phyloP scores from a whole-genome alignment of 2,888 invertebrate species.

The Orthosia cruda region DNA sequence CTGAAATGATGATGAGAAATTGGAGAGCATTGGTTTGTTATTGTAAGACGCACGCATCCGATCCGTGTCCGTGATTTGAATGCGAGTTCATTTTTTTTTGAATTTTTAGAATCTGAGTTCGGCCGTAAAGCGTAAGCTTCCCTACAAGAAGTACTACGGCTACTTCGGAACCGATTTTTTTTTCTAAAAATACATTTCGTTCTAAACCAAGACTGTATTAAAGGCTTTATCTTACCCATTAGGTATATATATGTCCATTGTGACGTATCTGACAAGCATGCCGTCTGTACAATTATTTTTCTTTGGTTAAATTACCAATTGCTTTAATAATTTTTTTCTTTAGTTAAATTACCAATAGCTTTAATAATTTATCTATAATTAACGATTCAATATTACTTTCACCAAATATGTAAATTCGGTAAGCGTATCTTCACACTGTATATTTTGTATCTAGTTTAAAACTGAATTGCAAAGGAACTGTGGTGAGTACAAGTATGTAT shows the following conservation, averaged over 20 bases:
- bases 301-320: too few species aligned
- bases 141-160: too few species aligned
- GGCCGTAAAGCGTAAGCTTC: too few species aligned
- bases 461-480: background rate
- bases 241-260: background rate
- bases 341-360: too few species aligned
- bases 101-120: too few species aligned
- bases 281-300: too few species aligned
- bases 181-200: background rate
- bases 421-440: conserved; percentile 25
- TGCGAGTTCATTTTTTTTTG: too few species aligned
- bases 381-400: background rate
- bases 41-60: too few species aligned
- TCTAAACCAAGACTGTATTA: background rate
- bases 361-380: background rate
- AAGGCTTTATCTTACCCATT: background rate
- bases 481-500: background rate
- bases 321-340: too few species aligned
- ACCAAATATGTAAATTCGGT: background rate
- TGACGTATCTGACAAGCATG: conserved; percentile 3
- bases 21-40: background rate
- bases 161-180: too few species aligned
- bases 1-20: too few species aligned
- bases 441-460: background rate
- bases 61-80: too few species aligned